phyloP scores from a whole-genome alignment of 2,797 vertebrate species.

The Capromys pilorides region DNA sequence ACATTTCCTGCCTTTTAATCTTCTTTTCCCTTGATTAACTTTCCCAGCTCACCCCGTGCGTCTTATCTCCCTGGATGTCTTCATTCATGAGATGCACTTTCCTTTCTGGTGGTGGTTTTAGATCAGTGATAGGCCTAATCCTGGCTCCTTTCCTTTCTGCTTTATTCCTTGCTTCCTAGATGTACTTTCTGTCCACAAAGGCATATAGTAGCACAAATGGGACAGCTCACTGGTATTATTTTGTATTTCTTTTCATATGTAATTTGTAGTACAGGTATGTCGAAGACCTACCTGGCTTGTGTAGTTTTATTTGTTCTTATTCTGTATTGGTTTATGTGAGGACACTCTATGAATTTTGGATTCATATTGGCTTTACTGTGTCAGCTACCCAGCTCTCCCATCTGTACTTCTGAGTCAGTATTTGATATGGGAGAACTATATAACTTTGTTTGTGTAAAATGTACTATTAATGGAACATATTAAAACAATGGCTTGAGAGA shows the following conservation, averaged over 20 bases:
- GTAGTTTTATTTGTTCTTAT: constrained; percentile 45
- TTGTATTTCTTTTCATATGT: constrained; percentile 23
- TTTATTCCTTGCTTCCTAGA: not conserved
- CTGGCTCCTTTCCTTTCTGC: not conserved
- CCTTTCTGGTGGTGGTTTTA: not conserved
- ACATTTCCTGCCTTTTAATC: constrained; percentile 65
- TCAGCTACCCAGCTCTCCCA: not conserved
- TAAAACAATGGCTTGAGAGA: constrained; percentile 27
- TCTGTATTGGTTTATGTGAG: not conserved
- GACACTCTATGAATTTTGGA: not conserved
- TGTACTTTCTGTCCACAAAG: not conserved
- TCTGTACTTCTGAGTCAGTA: constrained; percentile 61
- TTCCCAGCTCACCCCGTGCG: not conserved
- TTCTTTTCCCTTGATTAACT: not conserved
- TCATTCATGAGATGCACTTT: not conserved
- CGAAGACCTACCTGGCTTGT: constrained; percentile 1
- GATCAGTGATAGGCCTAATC: not conserved
- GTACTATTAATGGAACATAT: constrained; percentile 60
- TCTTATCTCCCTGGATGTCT: not conserved
- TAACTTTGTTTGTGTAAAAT: constrained; percentile 77
- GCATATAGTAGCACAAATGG: not conserved
- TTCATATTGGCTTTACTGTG: not conserved
- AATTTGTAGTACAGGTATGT: constrained; percentile 25
- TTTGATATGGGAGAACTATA: constrained; percentile 60
- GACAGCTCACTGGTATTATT: not conserved